Evolutionary conservation across 2,113 vertebrate genomes (phyloP), one percentile per base, ranked within the genome.

Genomic region (Cheirogaleus medius): DNA sequence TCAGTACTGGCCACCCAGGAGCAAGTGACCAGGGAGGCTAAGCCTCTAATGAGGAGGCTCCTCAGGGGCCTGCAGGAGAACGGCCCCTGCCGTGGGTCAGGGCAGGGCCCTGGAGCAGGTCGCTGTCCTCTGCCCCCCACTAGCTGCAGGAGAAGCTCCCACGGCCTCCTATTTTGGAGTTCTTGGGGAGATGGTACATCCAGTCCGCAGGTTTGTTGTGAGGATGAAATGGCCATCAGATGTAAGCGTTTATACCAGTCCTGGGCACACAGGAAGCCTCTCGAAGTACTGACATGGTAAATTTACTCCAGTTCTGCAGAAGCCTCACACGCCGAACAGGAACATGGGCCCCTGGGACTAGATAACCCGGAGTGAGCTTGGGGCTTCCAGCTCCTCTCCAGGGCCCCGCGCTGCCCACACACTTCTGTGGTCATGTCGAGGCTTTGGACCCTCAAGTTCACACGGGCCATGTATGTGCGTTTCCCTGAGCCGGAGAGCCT

Each of bases 381-480:
- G 32, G 10, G 20, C 13, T 83, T 1, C 42, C 6, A 39, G 8
- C 29, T 3, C 27, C 47, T 84, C 87, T 37, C 29, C 3, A 8
- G 73, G 68, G 44, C 37, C 80, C 14, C 7, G 3, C 13, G 34
- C 2, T 11, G 18, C 32, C 73, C 66, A 21, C 7, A 18, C 9
- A 39, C 49, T 74, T 95, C 42, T 15, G 10, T 37, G 73, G 32
- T 69, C 29, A 44, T 25, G 54, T 78, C 11, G 15, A 44, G 9
- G 34, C 9, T 81, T 95, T n/a, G 68, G n/a, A 73, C 25, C 29
- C n/a, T 29, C 66, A 10, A 5, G 18, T 80, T 68, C 78, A 39
- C 42, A 17, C 42, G 42, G 39, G 47, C 14, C 32, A 47, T 1
- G 1, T 3, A 2, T 14, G 1, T 52, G 5, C 0, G 25, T 47